These are phyloP conservation scores for Heliconius erato DNA, from an alignment of 2,888 invertebrate species.

Conservation along the genomic window DNA sequence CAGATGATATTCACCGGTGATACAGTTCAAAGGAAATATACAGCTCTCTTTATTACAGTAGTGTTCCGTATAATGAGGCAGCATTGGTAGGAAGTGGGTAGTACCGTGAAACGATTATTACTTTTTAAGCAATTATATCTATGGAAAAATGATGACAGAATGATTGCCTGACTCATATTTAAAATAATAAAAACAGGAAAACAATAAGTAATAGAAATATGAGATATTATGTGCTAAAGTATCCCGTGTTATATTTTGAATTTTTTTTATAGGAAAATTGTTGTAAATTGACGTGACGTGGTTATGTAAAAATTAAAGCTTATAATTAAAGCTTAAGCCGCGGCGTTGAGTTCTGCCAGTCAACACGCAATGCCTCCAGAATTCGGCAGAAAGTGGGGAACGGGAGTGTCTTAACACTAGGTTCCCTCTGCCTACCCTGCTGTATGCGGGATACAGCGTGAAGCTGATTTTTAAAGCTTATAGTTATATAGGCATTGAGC, in stretches of 20 bases:
- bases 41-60: conserved; percentile 3
- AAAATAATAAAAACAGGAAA: conserved; percentile 19
- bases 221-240: not conserved
- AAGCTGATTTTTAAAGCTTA: not conserved
- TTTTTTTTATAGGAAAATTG: not conserved
- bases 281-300: too few relatives aligned
- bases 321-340: not conserved
- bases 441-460: too few relatives aligned
- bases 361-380: too few relatives aligned
- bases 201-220: conserved; percentile 8
- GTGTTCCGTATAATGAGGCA: conserved; percentile 15
- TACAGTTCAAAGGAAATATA: not conserved
- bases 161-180: conserved; percentile 5
- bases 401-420: too few relatives aligned
- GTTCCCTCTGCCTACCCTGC: too few relatives aligned
- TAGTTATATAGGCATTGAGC: not conserved
- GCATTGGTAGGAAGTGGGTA: not conserved
- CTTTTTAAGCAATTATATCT: conserved; percentile 11
- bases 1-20: not conserved
- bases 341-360: too few relatives aligned
- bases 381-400: too few relatives aligned
- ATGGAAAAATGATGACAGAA: conserved; percentile 16
- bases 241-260: not conserved
- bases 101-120: not conserved
- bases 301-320: not conserved